A percentile compares a stretch with the other conserved stretches of the same genome.
phyloP scores from a whole-genome alignment of 2,113 vertebrate genomes.

The Psammodynastes pulverulentus region DNA sequence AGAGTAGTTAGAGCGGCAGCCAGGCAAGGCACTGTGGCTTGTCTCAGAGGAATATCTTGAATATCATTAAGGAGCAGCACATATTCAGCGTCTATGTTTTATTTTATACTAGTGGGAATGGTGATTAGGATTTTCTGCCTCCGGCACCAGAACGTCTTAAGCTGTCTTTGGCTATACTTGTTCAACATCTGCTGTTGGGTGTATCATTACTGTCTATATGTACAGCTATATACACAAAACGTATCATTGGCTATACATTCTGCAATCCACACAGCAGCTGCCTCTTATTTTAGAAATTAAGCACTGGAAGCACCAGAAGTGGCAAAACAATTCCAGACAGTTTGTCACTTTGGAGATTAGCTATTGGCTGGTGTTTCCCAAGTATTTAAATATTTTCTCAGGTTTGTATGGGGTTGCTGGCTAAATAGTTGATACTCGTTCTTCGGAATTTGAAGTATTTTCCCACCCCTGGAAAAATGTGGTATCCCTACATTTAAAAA shows the following conservation, averaged over 20 bases:
- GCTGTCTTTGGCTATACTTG: background rate
- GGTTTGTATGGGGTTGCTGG: background rate
- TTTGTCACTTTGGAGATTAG: constrained; percentile 10
- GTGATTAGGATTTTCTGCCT: constrained; percentile 2
- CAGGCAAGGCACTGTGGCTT: background rate
- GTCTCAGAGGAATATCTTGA: background rate
- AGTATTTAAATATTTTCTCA: constrained; percentile 16
- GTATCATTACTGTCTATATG: background rate
- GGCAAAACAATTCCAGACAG: constrained; percentile 17
- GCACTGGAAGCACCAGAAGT: background rate
- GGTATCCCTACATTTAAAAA: background rate
- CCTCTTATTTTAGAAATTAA: constrained; percentile 20
- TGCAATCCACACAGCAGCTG: constrained; percentile 9
- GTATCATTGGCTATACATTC: constrained; percentile 7
- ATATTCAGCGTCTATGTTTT: background rate
- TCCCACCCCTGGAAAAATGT: background rate
- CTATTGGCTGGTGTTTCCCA: constrained; percentile 1
- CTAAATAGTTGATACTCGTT: constrained; percentile 2
- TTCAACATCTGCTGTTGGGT: constrained; percentile 11
- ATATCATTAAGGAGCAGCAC: background rate
- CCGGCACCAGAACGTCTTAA: background rate
- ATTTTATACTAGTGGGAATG: background rate
- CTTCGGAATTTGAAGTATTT: constrained; percentile 9
- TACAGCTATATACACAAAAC: constrained; percentile 4
- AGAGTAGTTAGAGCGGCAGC: too few species aligned